Evolutionary conservation across 1,140 invertebrate genomes (phyloP).

Genomic region (Drusus annulatus): DNA sequence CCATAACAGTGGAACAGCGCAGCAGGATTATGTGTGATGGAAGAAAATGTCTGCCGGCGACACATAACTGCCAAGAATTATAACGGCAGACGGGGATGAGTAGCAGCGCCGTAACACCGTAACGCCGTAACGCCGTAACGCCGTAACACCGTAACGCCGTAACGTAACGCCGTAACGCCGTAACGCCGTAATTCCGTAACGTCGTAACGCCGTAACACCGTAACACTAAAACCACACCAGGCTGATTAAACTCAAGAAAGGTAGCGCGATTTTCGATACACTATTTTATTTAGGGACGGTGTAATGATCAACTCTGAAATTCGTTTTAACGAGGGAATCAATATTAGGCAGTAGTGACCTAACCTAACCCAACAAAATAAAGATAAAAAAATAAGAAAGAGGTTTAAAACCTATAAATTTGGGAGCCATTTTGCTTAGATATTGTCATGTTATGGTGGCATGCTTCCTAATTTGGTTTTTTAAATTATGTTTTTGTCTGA

Average conservation of each 20-base stretch:
- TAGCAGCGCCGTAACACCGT: background rate
- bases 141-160: background rate
- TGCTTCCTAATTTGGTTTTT: too few relatives aligned
- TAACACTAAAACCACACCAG: background rate
- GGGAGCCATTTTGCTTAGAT: too few relatives aligned
- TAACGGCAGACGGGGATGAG: conserved; percentile 34
- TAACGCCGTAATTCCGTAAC: background rate
- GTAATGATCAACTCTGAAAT: too few relatives aligned
- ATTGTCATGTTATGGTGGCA: too few relatives aligned
- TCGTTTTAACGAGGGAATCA: too few relatives aligned
- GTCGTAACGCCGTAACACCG: background rate
- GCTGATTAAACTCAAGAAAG: background rate
- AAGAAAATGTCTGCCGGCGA: conserved; percentile 44
- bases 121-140: background rate
- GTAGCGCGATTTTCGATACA: too few relatives aligned
- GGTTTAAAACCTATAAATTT: too few relatives aligned
- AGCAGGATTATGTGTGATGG: conserved; percentile 23
- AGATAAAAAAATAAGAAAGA: too few relatives aligned
- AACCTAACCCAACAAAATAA: too few relatives aligned
- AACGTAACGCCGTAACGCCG: background rate
- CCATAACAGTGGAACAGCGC: background rate
- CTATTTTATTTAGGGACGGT: too few relatives aligned
- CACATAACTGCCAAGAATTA: conserved; percentile 51
- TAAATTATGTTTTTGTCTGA: too few relatives aligned
- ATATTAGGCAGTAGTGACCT: too few relatives aligned